Evolutionary conservation across 2,797 vertebrate genomes (phyloP).

Genomic region (Schizopygopsis pylzovi): DNA sequence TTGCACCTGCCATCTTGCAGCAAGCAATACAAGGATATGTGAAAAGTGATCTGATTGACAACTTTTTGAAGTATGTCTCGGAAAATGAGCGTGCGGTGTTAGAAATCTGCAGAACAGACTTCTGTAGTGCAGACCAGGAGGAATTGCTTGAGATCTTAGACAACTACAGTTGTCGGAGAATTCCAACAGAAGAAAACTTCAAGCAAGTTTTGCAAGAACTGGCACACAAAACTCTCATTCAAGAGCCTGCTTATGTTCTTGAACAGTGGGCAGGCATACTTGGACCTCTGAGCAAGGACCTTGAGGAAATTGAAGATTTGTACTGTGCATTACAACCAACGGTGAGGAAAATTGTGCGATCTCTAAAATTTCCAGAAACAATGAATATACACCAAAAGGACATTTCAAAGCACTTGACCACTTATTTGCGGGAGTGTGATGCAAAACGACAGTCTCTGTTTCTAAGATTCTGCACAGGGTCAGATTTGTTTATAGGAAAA

Average conservation of each 20-base stretch:
- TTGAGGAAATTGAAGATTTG: constrained; percentile 28
- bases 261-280: constrained; percentile 50
- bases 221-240: constrained; percentile 53
- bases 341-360: constrained; percentile 32
- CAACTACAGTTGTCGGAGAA: constrained; percentile 45
- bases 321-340: constrained; percentile 49
- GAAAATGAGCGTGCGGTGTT: constrained; percentile 18
- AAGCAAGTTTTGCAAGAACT: constrained; percentile 43
- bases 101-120: constrained; percentile 37
- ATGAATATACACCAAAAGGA: constrained; percentile 46
- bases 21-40: too few species aligned
- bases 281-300: neutral
- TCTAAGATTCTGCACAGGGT: too few species aligned
- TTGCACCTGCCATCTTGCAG: too few species aligned
- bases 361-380: neutral
- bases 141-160: constrained; percentile 43
- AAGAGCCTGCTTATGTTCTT: constrained; percentile 54
- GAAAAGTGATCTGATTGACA: constrained; percentile 45
- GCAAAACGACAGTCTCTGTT: too few species aligned
- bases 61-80: constrained; percentile 43
- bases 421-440: constrained; percentile 39
- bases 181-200: constrained; percentile 42
- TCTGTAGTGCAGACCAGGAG: constrained; percentile 23
- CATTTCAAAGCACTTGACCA: constrained; percentile 44
- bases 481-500: too few species aligned